Evolutionary conservation across 1,140 invertebrate genomes (phyloP), one percentile per base, ranked within the genome.

Genomic region (Heliconius eleuchia): DNA sequence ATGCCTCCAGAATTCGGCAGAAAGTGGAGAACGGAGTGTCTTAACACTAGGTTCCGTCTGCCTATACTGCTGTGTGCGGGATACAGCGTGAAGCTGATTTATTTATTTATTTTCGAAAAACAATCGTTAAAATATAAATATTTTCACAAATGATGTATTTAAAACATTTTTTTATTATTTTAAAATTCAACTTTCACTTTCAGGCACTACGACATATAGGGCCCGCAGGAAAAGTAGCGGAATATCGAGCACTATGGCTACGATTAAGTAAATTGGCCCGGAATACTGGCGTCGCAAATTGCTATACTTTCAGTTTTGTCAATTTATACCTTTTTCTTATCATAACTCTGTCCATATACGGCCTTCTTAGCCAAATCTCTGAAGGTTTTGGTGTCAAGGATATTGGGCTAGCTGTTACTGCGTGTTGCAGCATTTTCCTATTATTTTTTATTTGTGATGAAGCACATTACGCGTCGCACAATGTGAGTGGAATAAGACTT

Each of bases 391-490:
- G 96, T 13, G 94, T 96, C 8, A 97, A 96, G 86, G 96, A 97
- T 82, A 95, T 96, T 60, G 96, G 96, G 3, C 80, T 96, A 2
- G 95, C 95, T 0, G 91, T 96, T n/a, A 96, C 96, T 4, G 96
- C 96, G 0, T 84, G 95, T 6, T 96, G 95, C 88, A 96, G 95
- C 76, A 95, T 96, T 71, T 95, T 95, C 70, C 82, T 96, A 19
- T 87, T 97, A 1, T 96, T 96, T 88, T 96, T 96, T 74, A 96
- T 96, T 70, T 96, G 96, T 85, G 96, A 97, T 80, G 95, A 96
- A 85, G 96, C 96, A 0, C 96, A 97, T 84, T 96, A 96, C 80
- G 96, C 96, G 7, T 96, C 96, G 2, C 95, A 95, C 27, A 95
- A 96, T 89, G 95, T 95, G 86, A 93, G 91, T 89, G 80, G 55